Evolutionary conservation across 2,113 vertebrate species (phyloP).

Genomic region (Festucalex cinctus): DNA sequence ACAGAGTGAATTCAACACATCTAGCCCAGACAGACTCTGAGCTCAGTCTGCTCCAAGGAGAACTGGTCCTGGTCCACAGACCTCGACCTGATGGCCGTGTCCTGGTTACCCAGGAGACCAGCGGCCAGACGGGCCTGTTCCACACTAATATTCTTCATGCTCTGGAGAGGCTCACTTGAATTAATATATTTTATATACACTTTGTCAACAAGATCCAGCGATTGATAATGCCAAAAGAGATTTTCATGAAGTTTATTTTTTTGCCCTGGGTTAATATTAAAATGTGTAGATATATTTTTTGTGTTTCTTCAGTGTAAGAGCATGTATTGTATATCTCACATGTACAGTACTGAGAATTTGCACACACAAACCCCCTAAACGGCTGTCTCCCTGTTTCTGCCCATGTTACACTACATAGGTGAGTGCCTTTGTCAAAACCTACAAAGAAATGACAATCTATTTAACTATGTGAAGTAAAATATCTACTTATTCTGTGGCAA

Average conservation of each 20-base stretch:
- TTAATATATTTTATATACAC: not conserved
- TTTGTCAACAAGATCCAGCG: constrained; percentile 24
- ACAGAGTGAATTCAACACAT: constrained; percentile 64
- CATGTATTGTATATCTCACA: constrained; percentile 47
- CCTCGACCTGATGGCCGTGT: constrained; percentile 69
- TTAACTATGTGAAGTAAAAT: constrained; percentile 38
- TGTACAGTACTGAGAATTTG: constrained; percentile 47
- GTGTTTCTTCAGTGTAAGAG: constrained; percentile 35
- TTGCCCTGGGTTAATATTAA: constrained; percentile 24
- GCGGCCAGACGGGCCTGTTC: constrained; percentile 72
- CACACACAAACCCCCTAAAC: constrained; percentile 49
- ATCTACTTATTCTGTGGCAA: constrained; percentile 40
- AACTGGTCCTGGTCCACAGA: constrained; percentile 72
- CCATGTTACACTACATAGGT: constrained; percentile 40
- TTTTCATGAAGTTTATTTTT: constrained; percentile 41
- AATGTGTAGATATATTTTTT: constrained; percentile 36
- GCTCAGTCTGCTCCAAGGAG: constrained; percentile 73
- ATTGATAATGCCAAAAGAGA: constrained; percentile 42
- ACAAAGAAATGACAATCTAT: constrained; percentile 43
- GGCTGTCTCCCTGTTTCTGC: constrained; percentile 47
- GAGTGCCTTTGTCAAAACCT: constrained; percentile 65
- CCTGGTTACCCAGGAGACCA: constrained; percentile 72
- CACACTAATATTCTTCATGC: constrained; percentile 64
- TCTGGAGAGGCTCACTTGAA: constrained; percentile 69
- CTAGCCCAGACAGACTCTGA: constrained; percentile 71